Evolutionary conservation across 1,140 invertebrate species (phyloP), one percentile per base, ranked within the genome.

Genomic region (Drosophila suzukii): DNA sequence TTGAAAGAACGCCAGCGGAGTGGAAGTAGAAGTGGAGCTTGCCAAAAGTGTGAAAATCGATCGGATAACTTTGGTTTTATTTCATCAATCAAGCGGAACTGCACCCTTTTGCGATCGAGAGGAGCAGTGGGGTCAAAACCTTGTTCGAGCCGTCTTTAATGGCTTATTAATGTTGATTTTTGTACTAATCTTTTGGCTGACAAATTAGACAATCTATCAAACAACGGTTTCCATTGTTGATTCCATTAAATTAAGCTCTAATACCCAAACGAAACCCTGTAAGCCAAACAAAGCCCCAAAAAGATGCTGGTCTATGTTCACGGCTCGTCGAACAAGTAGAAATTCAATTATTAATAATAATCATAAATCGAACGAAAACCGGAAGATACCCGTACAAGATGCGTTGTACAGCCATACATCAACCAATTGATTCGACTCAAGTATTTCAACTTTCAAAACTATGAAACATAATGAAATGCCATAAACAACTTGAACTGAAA

Each of bases 381-480:
- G 84, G 84, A 88, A 88, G 84, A 84, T 68, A 71, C 57, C 55
- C 65, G 67, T 71, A 71, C 67, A 71, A 71, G 67, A 71, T 72
- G 65, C 65, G 49, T 34, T 43, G 44, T 50, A 10, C n/a, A 15
- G 8, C 8, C 8, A 34, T 57, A 57, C 67, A 70, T 36, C 67
- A 44, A 65, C 32, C 49, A 77, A 88, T 79, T 47, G 63, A 72
- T 56, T 70, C 61, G 75, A 49, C 73, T 88, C 84, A 88, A 88
- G 83, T 89, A 83, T 88, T 88, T 88, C 84, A 88, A 88, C 83
- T 88, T 88, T 88, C 79, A 81, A 81, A 86, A 78, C 49, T 75
- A 77, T 62, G 50, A 72, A 46, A 61, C 53, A 79, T 68, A 68
- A 74, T 62, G 51, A 78, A 71, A 75, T 68, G 63, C 70, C 70